A percentile compares a stretch with the other conserved stretches of the same genome.
These are phyloP conservation scores for Pararge aegeria DNA, from an alignment of 1,140 invertebrate genomes.

Conservation along the genomic window DNA sequence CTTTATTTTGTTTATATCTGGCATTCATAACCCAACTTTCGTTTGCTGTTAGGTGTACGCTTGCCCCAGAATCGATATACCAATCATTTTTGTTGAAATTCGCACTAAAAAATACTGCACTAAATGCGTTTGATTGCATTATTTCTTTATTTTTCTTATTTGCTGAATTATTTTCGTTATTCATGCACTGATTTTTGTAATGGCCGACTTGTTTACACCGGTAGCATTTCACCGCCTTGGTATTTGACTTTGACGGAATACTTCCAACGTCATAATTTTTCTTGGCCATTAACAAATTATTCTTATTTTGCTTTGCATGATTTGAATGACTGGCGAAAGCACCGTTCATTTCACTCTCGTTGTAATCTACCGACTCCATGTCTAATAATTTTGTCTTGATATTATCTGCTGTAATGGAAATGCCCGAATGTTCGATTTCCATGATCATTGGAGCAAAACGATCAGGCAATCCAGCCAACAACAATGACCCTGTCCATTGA, in stretches of 20 bases:
- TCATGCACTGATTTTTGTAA: slow-evolving; percentile 11
- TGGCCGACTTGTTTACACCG: slow-evolving; percentile 20
- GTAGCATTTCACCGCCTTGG: slow-evolving; percentile 5
- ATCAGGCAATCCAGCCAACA: slow-evolving; percentile 51
- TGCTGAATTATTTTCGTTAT: background rate
- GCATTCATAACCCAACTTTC: slow-evolving; percentile 29
- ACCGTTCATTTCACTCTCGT: background rate
- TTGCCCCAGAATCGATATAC: slow-evolving; percentile 32
- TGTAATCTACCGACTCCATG: background rate
- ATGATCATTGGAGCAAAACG: slow-evolving; percentile 52
- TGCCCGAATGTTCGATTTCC: background rate
- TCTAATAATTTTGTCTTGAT: background rate
- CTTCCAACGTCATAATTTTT: background rate
- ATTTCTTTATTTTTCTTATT: background rate
- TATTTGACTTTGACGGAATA: background rate
- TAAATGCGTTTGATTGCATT: background rate
- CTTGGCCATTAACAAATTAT: background rate
- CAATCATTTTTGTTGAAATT: slow-evolving; percentile 32
- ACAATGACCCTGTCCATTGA: slow-evolving; percentile 47
- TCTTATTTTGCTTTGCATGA: background rate
- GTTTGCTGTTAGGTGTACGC: slow-evolving; percentile 15
- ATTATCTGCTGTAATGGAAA: background rate
- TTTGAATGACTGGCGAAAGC: background rate
- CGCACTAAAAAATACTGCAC: slow-evolving; percentile 16
- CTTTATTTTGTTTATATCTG: slow-evolving; percentile 23